phyloP scores from a whole-genome alignment of 2,797 vertebrate genomes.

The Lutjanus argentimaculatus region DNA sequence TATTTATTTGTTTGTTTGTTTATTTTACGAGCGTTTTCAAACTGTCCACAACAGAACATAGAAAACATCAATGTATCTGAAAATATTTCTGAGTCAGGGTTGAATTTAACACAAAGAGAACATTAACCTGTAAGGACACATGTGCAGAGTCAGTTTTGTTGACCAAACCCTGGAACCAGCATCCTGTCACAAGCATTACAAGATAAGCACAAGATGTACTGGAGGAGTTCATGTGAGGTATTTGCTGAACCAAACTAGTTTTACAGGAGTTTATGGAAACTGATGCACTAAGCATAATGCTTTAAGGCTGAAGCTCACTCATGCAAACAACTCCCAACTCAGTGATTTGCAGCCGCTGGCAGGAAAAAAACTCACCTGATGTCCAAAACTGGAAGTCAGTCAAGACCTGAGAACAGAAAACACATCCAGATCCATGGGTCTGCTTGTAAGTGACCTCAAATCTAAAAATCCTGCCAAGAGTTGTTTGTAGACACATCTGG shows the following conservation, averaged over 20 bases:
- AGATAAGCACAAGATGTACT: not conserved
- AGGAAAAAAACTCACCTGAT: not conserved
- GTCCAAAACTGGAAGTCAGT: not conserved
- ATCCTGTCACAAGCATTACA: not conserved
- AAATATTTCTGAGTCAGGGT: not conserved
- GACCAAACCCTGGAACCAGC: not conserved
- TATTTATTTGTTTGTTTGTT: too few relatives aligned
- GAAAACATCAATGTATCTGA: not conserved
- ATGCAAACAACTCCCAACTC: not conserved
- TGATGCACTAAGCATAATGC: not conserved
- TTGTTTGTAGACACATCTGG: not conserved
- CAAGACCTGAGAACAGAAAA: not conserved
- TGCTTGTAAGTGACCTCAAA: not conserved
- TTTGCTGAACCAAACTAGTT: slow-evolving; percentile 8
- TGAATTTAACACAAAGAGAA: not conserved
- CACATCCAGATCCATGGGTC: not conserved
- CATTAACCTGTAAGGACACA: not conserved
- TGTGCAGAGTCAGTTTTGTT: not conserved
- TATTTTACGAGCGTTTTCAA: too few relatives aligned
- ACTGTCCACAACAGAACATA: not conserved
- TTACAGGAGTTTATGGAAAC: slow-evolving; percentile 12
- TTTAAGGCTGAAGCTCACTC: not conserved
- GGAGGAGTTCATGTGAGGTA: not conserved
- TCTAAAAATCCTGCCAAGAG: not conserved
- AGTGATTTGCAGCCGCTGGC: not conserved